Base-by-base conservation (phyloP, 1,140 invertebrate genomes). In the Drosophila orena region DNA sequence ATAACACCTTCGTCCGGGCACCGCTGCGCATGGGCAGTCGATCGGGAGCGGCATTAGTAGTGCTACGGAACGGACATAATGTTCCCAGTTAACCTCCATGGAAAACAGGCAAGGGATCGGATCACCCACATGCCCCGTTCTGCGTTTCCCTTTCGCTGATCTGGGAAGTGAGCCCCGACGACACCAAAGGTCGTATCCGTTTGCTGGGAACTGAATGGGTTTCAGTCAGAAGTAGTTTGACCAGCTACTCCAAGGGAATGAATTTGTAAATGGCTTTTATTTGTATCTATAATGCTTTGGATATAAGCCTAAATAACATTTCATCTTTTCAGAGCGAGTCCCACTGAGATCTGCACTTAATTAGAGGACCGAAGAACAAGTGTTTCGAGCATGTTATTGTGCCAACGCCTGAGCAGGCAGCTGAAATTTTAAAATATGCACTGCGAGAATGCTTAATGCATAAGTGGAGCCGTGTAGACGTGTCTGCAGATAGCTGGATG, bases 11-110 rank as follows among this genome's bases (percentile, higher is more conserved):
- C 37, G 37, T 27, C 40, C 24, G 35, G 35, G 44, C 37, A n/a
- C 17, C 50, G 40, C n/a, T 71, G 65, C 74, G 64, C 65, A 78
- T 75, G 64, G 30, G 57, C 57, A 43, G 44, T 43, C 66, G 66
- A 70, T 70, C 37, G 66, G 64, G 64, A 2, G 49, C 54, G 52
- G 47, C 30, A 52, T 76, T 68, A 66, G 55, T 58, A 49, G n/a
- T n/a, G n/a, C n/a, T n/a, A n/a, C n/a, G n/a, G n/a, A n/a, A n/a
- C 44, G 59, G 52, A 54, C 54, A 76, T 70, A 70, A 60, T 81
- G 56, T 60, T 58, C 70, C 44, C 46, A 47, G 35, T n/a, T 43
- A 38, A 49, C 43, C 52, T 35, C 34, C 6, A n/a, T 8, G 38
- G 7, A 1, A 3, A 42, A 15, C 14, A n/a, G 22, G 8, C 0